phyloP scores from a whole-genome alignment of 2,888 invertebrate genomes.

The Melieria crassipennis region DNA sequence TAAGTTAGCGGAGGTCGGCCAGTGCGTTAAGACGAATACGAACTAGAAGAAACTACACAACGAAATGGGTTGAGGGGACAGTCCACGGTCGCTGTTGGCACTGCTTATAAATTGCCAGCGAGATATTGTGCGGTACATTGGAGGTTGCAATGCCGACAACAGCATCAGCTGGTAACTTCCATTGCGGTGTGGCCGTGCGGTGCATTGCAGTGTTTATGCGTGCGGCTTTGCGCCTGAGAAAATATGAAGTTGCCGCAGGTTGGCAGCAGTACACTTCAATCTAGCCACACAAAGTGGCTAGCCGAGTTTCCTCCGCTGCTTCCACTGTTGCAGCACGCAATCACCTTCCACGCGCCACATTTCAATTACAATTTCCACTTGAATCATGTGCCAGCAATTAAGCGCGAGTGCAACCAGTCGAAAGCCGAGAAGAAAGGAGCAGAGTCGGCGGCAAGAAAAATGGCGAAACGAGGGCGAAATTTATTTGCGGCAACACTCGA shows the following conservation, averaged over 20 bases:
- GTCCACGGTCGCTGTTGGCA: neutral
- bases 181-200: slow-evolving; percentile 7
- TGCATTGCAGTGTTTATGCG: neutral
- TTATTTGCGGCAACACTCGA: neutral
- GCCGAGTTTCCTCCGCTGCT: no score
- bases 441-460: no score
- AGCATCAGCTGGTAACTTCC: slow-evolving; percentile 23
- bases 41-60: no score
- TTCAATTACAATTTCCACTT: slow-evolving; percentile 9
- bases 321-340: neutral
- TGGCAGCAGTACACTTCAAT: neutral
- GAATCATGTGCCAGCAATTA: slow-evolving; percentile 19
- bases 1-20: no score
- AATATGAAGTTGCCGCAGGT: neutral
- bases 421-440: neutral
- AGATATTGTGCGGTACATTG: slow-evolving; percentile 34
- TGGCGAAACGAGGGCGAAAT: neutral
- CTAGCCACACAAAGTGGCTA: neutral
- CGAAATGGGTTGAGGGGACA: no score
- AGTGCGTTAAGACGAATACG: no score
- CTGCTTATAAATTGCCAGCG: slow-evolving; percentile 20
- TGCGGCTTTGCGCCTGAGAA: neutral
- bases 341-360: neutral
- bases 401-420: neutral
- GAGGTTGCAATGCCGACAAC: slow-evolving; percentile 7